These are phyloP conservation scores for Smithornis capensis DNA, from an alignment of 2,113 vertebrate species.

Conservation along the genomic window DNA sequence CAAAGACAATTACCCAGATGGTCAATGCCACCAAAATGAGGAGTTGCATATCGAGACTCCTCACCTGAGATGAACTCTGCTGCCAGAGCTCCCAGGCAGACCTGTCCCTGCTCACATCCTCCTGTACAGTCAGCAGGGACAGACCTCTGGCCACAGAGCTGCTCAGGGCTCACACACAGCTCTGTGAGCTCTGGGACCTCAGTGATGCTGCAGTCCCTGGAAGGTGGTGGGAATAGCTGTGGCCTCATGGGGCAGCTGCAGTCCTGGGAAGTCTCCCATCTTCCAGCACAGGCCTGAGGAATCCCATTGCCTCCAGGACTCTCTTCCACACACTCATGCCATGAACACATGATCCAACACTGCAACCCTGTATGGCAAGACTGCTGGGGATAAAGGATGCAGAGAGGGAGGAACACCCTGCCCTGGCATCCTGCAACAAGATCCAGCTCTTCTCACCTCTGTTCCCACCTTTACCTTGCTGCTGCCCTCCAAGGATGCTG, in stretches of 20 bases:
- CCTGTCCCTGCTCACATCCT: background rate
- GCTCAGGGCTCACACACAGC: background rate
- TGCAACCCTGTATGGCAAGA: background rate
- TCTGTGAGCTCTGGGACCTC: background rate
- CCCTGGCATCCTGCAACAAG: background rate
- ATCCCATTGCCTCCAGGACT: background rate
- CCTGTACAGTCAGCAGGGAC: background rate
- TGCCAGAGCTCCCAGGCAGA: background rate
- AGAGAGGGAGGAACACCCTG: background rate
- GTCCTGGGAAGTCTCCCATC: background rate
- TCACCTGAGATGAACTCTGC: background rate
- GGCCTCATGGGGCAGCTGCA: background rate
- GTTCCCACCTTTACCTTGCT: background rate
- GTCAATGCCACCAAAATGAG: background rate
- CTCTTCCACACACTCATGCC: background rate
- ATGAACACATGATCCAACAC: rapidly evolving
- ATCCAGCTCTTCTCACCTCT: background rate
- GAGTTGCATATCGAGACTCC: rapidly evolving
- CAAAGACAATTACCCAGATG: background rate
- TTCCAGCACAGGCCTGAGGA: background rate
- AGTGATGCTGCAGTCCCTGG: background rate
- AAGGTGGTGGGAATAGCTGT: background rate
- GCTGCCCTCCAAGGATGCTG: background rate
- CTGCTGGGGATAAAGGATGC: background rate
- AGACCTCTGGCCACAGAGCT: background rate